Evolutionary conservation across 1,140 invertebrate species (phyloP), one percentile per base, ranked within the genome.

Genomic region (Amyelois transitella): DNA sequence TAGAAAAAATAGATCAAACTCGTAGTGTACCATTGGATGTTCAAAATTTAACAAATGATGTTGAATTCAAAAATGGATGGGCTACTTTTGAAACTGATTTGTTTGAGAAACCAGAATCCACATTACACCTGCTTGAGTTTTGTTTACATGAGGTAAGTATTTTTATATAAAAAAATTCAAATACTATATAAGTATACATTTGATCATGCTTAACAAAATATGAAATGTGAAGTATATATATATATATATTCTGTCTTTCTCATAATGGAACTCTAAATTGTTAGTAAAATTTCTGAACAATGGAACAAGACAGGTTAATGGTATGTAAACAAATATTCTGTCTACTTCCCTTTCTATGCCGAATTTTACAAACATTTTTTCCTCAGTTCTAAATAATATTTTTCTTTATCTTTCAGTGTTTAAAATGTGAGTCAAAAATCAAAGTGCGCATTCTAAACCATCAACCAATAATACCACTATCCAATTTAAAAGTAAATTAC

Each of bases 401-500:
- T 56, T 48, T 53, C 60, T 53, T 62, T 55, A 55, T 66, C n/a
- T 88, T 85, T 55, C 63, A 91, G 90, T 75, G 69, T 56, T 77
- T 92, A 28, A 86, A 85, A 75, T 73, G 75, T 88, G 70, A 81
- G 72, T 60, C 84, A 66, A 84, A 84, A 81, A 83, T 86, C 65
- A 70, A 79, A 80, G 91, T 93, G 2, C 90, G 94, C 82, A 86
- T 96, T 66, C 77, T 92, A 20, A 95, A 96, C 85, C 92, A 92
- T 86, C 89, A 92, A 60, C 92, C 93, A 43, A 69, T 93, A 6
- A 86, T 93, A 48, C 90, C 91, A 43, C 81, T 96, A 18, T 93
- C 93, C 81, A 91, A 93, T 80, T 84, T 97, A 22, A 96, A 95
- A 90, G 91, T 94, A 5, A 93, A 92, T 77, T 92, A 91, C 77